Base-by-base conservation (phyloP, 2,797 vertebrate genomes). In the Liparis tanakae region DNA sequence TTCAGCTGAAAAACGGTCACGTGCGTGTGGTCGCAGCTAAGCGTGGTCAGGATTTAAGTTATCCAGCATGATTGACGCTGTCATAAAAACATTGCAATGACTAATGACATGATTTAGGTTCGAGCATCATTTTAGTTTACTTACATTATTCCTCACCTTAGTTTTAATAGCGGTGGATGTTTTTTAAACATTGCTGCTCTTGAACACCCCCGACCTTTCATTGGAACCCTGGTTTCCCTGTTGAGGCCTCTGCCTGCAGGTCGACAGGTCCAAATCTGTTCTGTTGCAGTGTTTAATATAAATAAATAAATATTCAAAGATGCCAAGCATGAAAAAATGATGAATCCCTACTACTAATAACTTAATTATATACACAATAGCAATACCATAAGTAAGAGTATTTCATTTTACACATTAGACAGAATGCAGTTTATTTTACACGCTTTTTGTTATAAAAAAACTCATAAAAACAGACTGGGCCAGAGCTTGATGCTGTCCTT, bases 161-260 rank as follows among this genome's bases (percentile, higher is more conserved):
- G 1, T 43, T 76, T 56, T 67, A 48, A 7, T 1, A 1, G 55
- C 4, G 0, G 20, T 12, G 5, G 0, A 7, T 5, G 8, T 17
- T 68, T 62, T 68, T 65, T 44, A 1, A 4, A 78, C 62, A n/a
- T 17, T 65, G 66, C 20, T 64, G 77, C 13, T 81, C 66, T 86
- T 88, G 83, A 90, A 89, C 81, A 62, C 15, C 34, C 69, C 22
- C 0, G 5, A 18, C n/a, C 1, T 6, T 46, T 48, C 34, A n/a
- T 2, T 34, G 53, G 46, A 4, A 25, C 6, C 8, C 13, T 2
- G 10, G 17, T 62, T 34, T 41, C 56, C 36, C 56, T 39, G 57
- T 20, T 22, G 3, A 22, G 36, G 57, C 36, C 57, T 22, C 9
- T 53, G 50, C 20, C 50, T 51, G 50, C 50, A 51, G 48, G n/a